phyloP scores from a whole-genome alignment of 2,113 vertebrate genomes.

The Apodemus speciosus region DNA sequence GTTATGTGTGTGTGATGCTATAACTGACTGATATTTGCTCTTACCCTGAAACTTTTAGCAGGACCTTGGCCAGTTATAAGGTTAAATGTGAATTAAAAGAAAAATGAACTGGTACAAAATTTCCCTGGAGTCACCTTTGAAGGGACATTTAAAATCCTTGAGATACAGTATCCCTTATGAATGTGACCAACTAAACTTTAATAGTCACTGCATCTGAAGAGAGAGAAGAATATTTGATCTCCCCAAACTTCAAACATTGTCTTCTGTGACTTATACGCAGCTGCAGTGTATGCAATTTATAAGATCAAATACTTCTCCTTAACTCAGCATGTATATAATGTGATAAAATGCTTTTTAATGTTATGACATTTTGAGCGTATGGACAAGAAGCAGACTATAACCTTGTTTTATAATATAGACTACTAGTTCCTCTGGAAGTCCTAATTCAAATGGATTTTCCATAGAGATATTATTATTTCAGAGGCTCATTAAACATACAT shows the following conservation, averaged over 20 bases:
- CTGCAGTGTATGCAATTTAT: background rate
- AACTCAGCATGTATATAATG: background rate
- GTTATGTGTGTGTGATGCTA: too few species aligned
- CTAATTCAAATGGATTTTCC: background rate
- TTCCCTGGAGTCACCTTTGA: background rate
- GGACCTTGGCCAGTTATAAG: background rate
- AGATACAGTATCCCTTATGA: background rate
- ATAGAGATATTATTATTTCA: background rate
- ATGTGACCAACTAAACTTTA: background rate
- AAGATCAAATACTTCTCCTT: background rate
- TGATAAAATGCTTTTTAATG: background rate
- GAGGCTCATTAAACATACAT: slow-evolving; percentile 5
- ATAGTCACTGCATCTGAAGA: background rate
- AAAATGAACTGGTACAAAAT: background rate
- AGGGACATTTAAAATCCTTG: slow-evolving; percentile 18
- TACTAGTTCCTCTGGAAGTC: background rate
- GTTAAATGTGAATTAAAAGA: background rate
- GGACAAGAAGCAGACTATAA: background rate
- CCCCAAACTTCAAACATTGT: background rate
- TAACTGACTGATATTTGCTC: background rate
- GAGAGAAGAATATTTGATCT: background rate
- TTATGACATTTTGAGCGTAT: background rate
- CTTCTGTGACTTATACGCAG: background rate
- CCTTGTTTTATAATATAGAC: background rate
- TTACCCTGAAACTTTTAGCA: slow-evolving; percentile 4